Evolutionary conservation across 2,113 vertebrate genomes (phyloP), one percentile per base, ranked within the genome.

Genomic region (Hippocampus guttulatus): DNA sequence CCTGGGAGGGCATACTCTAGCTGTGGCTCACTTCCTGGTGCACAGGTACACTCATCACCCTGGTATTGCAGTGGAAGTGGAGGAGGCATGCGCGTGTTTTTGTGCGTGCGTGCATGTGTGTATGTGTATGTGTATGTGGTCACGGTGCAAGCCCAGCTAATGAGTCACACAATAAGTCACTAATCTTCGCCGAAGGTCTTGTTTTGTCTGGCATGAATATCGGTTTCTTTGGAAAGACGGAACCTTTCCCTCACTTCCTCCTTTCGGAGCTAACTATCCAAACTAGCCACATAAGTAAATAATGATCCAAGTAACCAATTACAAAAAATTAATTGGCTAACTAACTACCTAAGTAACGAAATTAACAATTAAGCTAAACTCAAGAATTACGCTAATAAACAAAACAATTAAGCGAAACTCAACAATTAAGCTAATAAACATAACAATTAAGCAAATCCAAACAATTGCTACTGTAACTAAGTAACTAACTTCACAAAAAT

Each of bases 81-180:
- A 20, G 63, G 64, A 66, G 67, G 55, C 3, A 11, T 38, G 30
- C 33, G 33, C 5, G 33, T 38, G 33, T 6, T 38, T 38, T 38
- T 38, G 25, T 60, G 54, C 12, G 54, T 11, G 54, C 3, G 54
- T 23, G n/a, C 25, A 21, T 55, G 21, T 33, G 30, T 33, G 30
- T 33, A 3, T 33, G 30, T 57, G 54, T 57, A n/a, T 57, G 30
- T 64, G 62, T 41, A 38, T 47, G 64, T 64, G 76, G 47, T 79
- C 67, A 68, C 10, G 1, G 66, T 68, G 27, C 25, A 20, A 78
- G 61, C 33, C 33, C 16, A 60, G 66, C 77, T 81, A 77, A 85
- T 84, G 81, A 85, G 71, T 82, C 82, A 85, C 73, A 84, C 71
- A 65, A 60, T 81, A 78, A 84, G 80, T 68, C 71, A 70, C 43